These are phyloP conservation scores for Neodiprion fabricii DNA, from an alignment of 1,140 invertebrate genomes.

Conservation along the genomic window DNA sequence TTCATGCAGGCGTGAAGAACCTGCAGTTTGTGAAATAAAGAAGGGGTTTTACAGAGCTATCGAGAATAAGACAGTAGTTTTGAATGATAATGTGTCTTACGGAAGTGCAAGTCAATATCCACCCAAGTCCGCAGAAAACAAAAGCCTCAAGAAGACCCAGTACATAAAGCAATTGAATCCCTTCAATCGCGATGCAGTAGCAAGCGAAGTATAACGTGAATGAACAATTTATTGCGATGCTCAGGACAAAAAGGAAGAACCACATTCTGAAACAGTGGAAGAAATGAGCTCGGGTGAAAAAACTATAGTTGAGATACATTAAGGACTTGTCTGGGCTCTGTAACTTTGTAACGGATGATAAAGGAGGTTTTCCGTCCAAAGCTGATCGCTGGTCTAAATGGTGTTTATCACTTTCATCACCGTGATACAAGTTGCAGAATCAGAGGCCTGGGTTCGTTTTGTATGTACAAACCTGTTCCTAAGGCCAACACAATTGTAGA, in stretches of 20 bases:
- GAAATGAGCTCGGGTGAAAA: background rate
- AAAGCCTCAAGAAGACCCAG: constrained; percentile 82
- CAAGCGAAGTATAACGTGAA: constrained; percentile 89
- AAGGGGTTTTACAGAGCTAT: constrained; percentile 18
- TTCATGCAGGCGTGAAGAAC: constrained; percentile 88
- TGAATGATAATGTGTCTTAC: constrained; percentile 65
- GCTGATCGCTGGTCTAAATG: no score
- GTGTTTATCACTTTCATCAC: no score
- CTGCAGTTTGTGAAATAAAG: constrained; percentile 60
- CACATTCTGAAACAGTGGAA: constrained; percentile 72
- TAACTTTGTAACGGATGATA: constrained; percentile 6
- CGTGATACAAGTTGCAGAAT: no score
- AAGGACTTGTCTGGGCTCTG: background rate
- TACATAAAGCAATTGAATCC: constrained; percentile 82
- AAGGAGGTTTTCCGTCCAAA: background rate
- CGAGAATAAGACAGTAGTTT: background rate
- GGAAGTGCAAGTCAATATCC: constrained; percentile 87
- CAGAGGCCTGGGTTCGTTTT: background rate
- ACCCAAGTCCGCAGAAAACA: constrained; percentile 82
- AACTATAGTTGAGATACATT: background rate
- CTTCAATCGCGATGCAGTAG: constrained; percentile 84
- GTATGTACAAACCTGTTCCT: constrained; percentile 67
- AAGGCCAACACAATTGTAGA: constrained; percentile 91
- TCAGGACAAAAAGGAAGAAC: constrained; percentile 90
- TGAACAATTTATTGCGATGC: constrained; percentile 84